A percentile compares a stretch with the other conserved stretches of the same genome.
Evolutionary conservation across 2,888 invertebrate genomes (phyloP).

Genomic region (Apamea epomidion): DNA sequence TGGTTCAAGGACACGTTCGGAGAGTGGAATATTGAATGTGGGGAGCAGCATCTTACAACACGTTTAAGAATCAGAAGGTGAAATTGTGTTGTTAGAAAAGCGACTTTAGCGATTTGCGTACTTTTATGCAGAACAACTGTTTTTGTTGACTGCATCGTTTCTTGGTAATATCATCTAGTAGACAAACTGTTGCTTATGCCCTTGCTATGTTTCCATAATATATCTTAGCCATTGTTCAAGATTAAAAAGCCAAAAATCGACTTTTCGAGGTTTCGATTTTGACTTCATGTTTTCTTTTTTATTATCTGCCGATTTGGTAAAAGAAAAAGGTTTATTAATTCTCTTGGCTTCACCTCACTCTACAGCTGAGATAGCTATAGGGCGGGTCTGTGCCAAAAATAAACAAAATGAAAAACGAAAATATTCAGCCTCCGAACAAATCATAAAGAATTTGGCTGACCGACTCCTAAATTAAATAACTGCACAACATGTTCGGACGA

Average conservation of each 20-base stretch:
- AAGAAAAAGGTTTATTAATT: not conserved
- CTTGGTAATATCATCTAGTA: not conserved
- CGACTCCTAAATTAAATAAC: conserved; percentile 46
- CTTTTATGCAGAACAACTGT: not conserved
- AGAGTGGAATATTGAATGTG: conserved; percentile 46
- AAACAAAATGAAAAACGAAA: conserved; percentile 18
- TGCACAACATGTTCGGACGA: conserved; percentile 21
- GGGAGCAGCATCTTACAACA: conserved; percentile 14
- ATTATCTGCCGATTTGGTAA: not conserved
- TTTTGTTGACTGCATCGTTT: not conserved
- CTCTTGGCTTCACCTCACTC: not conserved
- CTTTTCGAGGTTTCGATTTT: no score
- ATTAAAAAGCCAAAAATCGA: not conserved
- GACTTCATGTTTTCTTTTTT: not conserved
- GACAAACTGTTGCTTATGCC: not conserved
- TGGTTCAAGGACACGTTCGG: conserved; percentile 62
- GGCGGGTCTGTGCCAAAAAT: not conserved
- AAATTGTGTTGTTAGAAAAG: not conserved
- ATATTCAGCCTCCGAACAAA: conserved; percentile 5
- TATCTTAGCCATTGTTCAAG: not conserved
- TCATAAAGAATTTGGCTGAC: conserved; percentile 25
- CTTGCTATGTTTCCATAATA: not conserved
- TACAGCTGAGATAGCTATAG: not conserved
- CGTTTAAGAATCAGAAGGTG: not conserved
- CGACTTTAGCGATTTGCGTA: not conserved